phyloP scores from a whole-genome alignment of 2,888 invertebrate genomes.

The Stenodema calcarata region DNA sequence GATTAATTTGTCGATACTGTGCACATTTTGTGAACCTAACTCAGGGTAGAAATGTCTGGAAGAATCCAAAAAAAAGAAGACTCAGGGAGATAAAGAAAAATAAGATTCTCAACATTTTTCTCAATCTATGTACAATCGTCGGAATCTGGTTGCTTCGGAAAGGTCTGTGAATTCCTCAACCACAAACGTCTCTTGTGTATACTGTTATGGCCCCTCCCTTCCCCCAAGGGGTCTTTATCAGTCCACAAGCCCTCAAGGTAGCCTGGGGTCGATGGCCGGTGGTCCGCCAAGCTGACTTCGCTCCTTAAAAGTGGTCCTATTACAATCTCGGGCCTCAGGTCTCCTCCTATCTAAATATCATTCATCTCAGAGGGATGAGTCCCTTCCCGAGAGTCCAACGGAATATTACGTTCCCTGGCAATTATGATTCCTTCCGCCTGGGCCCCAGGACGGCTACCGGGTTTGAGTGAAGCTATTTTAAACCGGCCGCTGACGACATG shows the following conservation, averaged over 20 bases:
- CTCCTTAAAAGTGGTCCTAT: constrained; percentile 14
- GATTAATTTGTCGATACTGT: too few species aligned
- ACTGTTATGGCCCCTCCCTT: not conserved
- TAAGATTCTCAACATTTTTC: not conserved
- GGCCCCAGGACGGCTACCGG: not conserved
- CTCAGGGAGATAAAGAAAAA: too few species aligned
- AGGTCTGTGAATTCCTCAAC: not conserved
- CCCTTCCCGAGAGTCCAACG: not conserved
- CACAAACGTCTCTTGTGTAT: not conserved
- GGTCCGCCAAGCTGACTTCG: not conserved
- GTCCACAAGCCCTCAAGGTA: not conserved
- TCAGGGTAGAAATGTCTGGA: too few species aligned
- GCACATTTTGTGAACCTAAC: too few species aligned
- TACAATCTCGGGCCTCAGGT: not conserved
- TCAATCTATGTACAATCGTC: not conserved
- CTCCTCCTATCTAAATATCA: not conserved
- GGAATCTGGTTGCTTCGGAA: not conserved
- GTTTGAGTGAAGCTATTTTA: not conserved
- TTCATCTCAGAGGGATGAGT: not conserved
- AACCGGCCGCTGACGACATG: not conserved
- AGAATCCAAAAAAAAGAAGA: too few species aligned
- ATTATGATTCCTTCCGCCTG: not conserved
- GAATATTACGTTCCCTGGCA: not conserved
- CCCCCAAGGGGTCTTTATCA: not conserved
- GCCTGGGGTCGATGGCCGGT: not conserved